Conservation (phyloP, 2,797 vertebrate species). For the Buphagus erythrorhynchus region DNA sequence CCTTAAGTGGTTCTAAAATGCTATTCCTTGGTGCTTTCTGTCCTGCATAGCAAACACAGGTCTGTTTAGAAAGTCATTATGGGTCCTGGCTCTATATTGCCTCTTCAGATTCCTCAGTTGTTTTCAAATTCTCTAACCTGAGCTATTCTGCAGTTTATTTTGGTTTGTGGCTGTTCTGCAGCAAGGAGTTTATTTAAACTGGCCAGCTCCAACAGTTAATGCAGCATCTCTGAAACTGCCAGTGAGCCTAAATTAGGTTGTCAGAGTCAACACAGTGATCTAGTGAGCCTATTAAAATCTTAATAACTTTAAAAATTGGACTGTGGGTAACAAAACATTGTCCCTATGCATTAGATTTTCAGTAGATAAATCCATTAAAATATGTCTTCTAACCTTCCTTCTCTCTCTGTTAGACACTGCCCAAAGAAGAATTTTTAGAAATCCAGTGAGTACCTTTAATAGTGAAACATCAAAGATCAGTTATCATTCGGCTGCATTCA, state of each 20-base stretch:
- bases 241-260: conserved; percentile 45
- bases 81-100: background rate
- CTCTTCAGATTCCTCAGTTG: background rate
- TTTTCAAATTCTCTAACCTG: background rate
- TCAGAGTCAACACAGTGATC: conserved; percentile 27
- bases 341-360: background rate
- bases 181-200: conserved; percentile 10
- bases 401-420: background rate
- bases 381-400: background rate
- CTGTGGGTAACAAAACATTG: conserved; percentile 22
- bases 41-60: background rate
- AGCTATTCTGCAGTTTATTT: background rate
- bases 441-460: background rate
- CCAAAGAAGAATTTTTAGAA: background rate
- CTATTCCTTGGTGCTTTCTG: background rate
- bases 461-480: background rate
- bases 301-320: conserved; percentile 66
- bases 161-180: background rate
- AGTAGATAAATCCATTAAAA: conserved; percentile 44
- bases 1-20: background rate
- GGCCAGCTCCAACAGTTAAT: background rate
- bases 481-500: background rate
- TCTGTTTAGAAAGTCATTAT: background rate
- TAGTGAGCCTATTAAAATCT: conserved; percentile 63
- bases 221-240: conserved; percentile 37